These are phyloP conservation scores for Polyergus mexicanus DNA, from an alignment of 1,140 invertebrate genomes.

Conservation along the genomic window DNA sequence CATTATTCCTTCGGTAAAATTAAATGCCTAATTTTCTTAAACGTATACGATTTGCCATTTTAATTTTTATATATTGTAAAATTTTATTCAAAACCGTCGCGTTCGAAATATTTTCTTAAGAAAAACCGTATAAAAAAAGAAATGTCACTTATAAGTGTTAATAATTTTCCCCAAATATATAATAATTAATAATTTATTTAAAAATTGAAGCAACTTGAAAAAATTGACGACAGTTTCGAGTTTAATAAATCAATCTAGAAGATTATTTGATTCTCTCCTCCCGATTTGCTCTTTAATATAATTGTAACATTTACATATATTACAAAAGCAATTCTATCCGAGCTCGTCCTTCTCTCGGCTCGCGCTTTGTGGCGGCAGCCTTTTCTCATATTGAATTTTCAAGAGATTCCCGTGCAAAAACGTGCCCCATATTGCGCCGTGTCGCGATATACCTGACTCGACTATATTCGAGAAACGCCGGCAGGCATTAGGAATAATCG, in stretches of 20 bases:
- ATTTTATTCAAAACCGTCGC: no score
- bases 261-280: not conserved
- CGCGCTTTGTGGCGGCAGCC: not conserved
- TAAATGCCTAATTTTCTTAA: not conserved
- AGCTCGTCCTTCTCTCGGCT: not conserved
- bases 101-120: no score
- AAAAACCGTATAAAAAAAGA: not conserved
- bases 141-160: not conserved
- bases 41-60: no score
- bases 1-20: not conserved
- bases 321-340: not conserved
- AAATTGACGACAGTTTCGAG: not conserved
- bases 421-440: slow-evolving; percentile 3
- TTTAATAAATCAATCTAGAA: not conserved
- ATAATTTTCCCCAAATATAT: not conserved
- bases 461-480: slow-evolving; percentile 12
- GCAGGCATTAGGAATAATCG: slow-evolving; percentile 52
- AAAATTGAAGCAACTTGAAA: no score
- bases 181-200: not conserved
- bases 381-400: slow-evolving; percentile 9
- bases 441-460: slow-evolving; percentile 10
- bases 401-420: no score
- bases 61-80: no score
- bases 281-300: not conserved
- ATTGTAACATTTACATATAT: not conserved